phyloP scores from a whole-genome alignment of 2,113 vertebrate species.

The Thinocorus orbignyianus region DNA sequence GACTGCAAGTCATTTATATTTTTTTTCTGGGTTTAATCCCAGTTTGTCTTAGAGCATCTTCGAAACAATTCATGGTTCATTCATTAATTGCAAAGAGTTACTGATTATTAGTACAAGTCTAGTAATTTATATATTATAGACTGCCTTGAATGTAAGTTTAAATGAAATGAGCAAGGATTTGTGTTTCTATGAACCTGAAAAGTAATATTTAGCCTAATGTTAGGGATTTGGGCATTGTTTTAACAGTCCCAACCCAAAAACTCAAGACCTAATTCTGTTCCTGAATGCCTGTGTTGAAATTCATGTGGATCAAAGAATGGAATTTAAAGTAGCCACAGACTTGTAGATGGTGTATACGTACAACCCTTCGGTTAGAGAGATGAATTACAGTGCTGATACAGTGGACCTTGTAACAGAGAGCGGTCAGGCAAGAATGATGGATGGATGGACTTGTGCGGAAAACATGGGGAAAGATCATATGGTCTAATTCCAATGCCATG shows the following conservation, averaged over 20 bases:
- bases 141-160: not conserved
- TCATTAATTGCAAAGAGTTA: not conserved
- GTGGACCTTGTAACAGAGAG: not conserved
- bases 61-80: not conserved
- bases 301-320: not conserved
- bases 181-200: not conserved
- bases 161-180: slow-evolving; percentile 7
- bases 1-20: not conserved
- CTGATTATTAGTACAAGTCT: not conserved
- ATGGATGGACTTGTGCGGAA: not conserved
- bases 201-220: slow-evolving; percentile 2
- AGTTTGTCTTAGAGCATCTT: not conserved
- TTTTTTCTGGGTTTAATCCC: not conserved
- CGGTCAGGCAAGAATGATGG: not conserved
- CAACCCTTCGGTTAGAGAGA: not conserved
- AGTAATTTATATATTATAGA: not conserved
- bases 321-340: not conserved
- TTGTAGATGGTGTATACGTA: not conserved
- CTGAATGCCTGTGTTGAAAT: not conserved
- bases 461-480: not conserved
- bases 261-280: not conserved
- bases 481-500: not conserved
- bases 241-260: not conserved
- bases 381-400: not conserved
- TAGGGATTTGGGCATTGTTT: not conserved